Percentiles rank a stretch among this genome's conserved stretches.
These are phyloP conservation scores for Actinia tenebrosa DNA, from an alignment of 64 coral and sea anemone species.

Conservation along the genomic window DNA sequence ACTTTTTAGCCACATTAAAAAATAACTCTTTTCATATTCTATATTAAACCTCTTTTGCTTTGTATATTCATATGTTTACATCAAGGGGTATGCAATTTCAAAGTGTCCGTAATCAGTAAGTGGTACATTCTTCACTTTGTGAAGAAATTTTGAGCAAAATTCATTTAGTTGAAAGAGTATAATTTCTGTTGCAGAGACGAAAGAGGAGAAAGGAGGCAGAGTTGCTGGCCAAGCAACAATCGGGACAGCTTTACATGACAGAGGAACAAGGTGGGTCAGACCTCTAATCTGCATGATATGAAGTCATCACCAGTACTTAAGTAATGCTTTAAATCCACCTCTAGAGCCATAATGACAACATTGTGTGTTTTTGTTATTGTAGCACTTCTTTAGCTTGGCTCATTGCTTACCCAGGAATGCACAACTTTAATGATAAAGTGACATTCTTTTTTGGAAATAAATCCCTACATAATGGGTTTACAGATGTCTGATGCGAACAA, in stretches of 20 bases:
- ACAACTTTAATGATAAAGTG: too few species aligned
- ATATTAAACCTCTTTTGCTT: too few species aligned
- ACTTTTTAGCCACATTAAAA: neutral
- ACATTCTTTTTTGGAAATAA: too few species aligned
- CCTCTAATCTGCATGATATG: neutral
- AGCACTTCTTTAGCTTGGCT: neutral
- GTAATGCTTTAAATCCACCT: neutral
- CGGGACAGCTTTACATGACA: constrained; percentile 52
- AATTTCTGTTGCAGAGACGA: constrained; percentile 50
- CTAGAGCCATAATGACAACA: neutral
- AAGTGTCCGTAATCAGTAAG: too few species aligned
- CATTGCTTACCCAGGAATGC: neutral
- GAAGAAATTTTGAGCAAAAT: too few species aligned
- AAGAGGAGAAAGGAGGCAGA: constrained; percentile 71
- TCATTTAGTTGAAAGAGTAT: too few species aligned
- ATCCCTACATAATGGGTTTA: too few species aligned
- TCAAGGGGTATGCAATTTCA: too few species aligned
- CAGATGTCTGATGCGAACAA: too few species aligned
- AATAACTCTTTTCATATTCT: too few species aligned
- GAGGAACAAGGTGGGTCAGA: constrained; percentile 50
- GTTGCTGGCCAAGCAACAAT: constrained; percentile 41
- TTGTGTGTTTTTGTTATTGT: neutral
- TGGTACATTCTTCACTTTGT: too few species aligned
- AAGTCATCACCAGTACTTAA: neutral
- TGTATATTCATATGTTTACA: too few species aligned